Evolutionary conservation across 2,888 invertebrate genomes (phyloP).

Genomic region (Corythucha ciliata): DNA sequence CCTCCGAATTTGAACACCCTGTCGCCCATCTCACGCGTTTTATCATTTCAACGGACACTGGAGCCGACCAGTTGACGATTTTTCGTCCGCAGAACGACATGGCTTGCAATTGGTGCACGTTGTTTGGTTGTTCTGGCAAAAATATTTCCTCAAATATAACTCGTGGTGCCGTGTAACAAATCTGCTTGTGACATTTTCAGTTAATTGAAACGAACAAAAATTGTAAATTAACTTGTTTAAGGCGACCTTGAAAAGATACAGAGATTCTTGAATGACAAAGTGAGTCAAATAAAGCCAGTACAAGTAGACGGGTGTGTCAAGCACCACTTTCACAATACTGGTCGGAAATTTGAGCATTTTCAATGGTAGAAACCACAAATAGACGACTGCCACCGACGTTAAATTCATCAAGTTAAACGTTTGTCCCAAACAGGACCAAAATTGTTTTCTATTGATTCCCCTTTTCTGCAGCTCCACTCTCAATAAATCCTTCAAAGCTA

Average conservation of each 20-base stretch:
- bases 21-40: slow-evolving; percentile 42
- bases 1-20: slow-evolving; percentile 55
- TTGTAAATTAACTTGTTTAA: no score
- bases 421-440: slow-evolving; percentile 15
- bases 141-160: slow-evolving; percentile 52
- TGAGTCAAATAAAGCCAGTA: slow-evolving; percentile 34
- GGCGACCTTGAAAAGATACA: slow-evolving; percentile 31
- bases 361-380: slow-evolving; percentile 1
- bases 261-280: slow-evolving; percentile 33
- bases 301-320: slow-evolving; percentile 31
- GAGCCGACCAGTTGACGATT: slow-evolving; percentile 58
- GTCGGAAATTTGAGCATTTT: slow-evolving; percentile 20
- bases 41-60: slow-evolving; percentile 50
- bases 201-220: no score
- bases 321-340: slow-evolving; percentile 13
- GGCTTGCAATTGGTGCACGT: slow-evolving; percentile 48
- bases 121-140: slow-evolving; percentile 41
- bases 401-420: not conserved
- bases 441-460: slow-evolving; percentile 10
- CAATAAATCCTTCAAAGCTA: slow-evolving; percentile 13
- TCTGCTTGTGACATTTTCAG: slow-evolving; percentile 29
- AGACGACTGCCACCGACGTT: not conserved
- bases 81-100: slow-evolving; percentile 61
- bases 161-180: slow-evolving; percentile 46
- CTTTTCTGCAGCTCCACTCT: slow-evolving; percentile 19